These are phyloP conservation scores for Monomorium pharaonis DNA, from an alignment of 1,140 invertebrate genomes.

Conservation along the genomic window DNA sequence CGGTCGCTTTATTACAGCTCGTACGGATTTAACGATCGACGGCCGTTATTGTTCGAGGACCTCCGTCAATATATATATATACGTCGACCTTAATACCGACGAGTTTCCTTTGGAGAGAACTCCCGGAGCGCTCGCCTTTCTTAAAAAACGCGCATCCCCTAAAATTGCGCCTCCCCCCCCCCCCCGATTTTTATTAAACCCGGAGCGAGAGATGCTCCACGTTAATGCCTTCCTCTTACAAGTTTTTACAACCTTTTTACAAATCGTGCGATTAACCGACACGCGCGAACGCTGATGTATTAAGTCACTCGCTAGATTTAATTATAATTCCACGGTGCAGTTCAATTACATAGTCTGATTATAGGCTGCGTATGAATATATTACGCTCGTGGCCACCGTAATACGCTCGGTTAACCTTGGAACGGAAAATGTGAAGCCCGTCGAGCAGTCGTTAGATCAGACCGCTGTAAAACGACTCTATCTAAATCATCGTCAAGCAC, in stretches of 20 bases:
- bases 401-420: constrained; percentile 27
- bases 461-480: constrained; percentile 26
- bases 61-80: constrained; percentile 63
- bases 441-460: constrained; percentile 3
- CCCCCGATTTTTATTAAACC: constrained; percentile 25
- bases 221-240: neutral
- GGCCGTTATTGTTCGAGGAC: constrained; percentile 61
- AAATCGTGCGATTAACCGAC: constrained; percentile 1
- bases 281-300: neutral
- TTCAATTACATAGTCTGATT: neutral
- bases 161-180: neutral
- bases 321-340: constrained; percentile 20
- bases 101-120: constrained; percentile 18
- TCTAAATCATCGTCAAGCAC: constrained; percentile 63
- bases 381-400: neutral
- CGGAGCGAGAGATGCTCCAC: neutral
- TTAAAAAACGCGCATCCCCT: neutral
- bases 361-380: constrained; percentile 15
- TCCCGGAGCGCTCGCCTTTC: neutral
- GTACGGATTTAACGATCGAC: constrained; percentile 63
- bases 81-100: constrained; percentile 54
- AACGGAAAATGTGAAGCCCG: constrained; percentile 13
- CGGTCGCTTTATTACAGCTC: constrained; percentile 47
- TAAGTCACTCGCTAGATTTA: constrained; percentile 28
- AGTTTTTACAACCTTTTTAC: neutral